Conservation (phyloP, 2,888 invertebrate species). For the Leptopterna dolabrata region DNA sequence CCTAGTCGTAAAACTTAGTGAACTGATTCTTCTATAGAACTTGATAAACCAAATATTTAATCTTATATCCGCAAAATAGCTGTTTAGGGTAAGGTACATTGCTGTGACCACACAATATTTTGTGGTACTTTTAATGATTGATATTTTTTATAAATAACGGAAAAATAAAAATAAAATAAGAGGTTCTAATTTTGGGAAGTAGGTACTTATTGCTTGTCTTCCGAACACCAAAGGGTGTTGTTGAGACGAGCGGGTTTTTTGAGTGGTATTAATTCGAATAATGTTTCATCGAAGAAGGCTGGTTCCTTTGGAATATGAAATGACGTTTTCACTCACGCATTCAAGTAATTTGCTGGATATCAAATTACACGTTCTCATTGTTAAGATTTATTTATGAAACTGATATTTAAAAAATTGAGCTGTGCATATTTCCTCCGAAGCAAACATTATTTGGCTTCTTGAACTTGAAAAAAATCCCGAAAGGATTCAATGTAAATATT, state of each 20-base stretch:
- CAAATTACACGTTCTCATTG: conserved; percentile 50
- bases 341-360: conserved; percentile 52
- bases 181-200: not conserved
- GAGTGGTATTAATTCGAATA: not conserved
- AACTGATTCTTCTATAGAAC: not conserved
- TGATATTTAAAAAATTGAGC: conserved; percentile 27
- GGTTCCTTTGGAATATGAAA: conserved; percentile 52
- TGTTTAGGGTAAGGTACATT: conserved; percentile 49
- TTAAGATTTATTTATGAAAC: not conserved
- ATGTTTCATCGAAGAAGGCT: conserved; percentile 55
- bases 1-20: conserved; percentile 2
- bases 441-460: not conserved
- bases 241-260: not conserved
- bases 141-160: conserved; percentile 42
- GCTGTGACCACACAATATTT: conserved; percentile 59
- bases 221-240: not conserved
- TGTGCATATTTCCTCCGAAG: conserved; percentile 28
- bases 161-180: not conserved
- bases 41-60: conserved; percentile 3
- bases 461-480: not conserved
- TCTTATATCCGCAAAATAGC: conserved; percentile 9
- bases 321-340: not conserved
- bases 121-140: conserved; percentile 34
- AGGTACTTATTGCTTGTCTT: conserved; percentile 45
- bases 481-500: not conserved